A percentile compares a stretch with the other conserved stretches of the same genome.
Evolutionary conservation across 1,140 invertebrate species (phyloP).

Genomic region (Heliconius nattereri): DNA sequence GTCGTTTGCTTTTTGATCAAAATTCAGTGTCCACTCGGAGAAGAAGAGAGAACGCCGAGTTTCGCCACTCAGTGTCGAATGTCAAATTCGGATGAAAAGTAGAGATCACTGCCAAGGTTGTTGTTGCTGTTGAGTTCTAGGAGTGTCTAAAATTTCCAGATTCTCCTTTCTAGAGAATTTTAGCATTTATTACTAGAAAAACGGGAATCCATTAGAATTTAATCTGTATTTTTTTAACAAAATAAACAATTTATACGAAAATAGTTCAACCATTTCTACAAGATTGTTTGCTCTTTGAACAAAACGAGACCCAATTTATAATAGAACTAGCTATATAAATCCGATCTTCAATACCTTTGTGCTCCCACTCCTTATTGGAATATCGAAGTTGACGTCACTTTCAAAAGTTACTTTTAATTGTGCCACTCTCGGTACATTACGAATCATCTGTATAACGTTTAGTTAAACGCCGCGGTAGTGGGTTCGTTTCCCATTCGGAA

Average conservation of each 20-base stretch:
- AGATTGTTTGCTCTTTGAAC: constrained; percentile 8
- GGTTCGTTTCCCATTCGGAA: too few species aligned
- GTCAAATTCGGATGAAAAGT: too few species aligned
- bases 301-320: constrained; percentile 14
- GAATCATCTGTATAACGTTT: background rate
- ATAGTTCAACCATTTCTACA: background rate
- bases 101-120: too few species aligned
- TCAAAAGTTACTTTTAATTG: constrained; percentile 11
- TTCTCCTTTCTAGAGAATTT: too few species aligned
- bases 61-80: too few species aligned
- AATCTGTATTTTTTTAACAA: background rate
- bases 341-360: constrained; percentile 12
- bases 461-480: background rate
- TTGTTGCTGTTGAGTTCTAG: too few species aligned
- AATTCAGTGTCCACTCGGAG: too few species aligned
- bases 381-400: constrained; percentile 6
- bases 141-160: too few species aligned
- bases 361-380: background rate
- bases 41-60: too few species aligned
- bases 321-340: constrained; percentile 13
- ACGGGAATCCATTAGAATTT: background rate
- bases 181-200: too few species aligned
- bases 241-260: background rate
- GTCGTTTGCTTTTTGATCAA: too few species aligned
- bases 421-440: background rate